Evolutionary conservation across 35 echinoderm and acorn worm species (phyloP).

Genomic region (Patiria miniata): DNA sequence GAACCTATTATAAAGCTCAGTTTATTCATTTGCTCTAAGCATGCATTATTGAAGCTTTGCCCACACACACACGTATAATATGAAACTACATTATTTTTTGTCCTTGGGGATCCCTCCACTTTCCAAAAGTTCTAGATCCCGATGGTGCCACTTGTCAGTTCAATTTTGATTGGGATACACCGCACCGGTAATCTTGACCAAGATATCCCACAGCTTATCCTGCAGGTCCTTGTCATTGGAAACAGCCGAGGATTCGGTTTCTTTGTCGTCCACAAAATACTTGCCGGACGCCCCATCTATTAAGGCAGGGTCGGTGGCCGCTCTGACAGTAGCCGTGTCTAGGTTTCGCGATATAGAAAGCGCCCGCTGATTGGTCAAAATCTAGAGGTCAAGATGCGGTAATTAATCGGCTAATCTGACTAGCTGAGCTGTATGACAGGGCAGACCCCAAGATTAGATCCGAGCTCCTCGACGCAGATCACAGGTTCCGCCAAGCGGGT

Average conservation of each 20-base stretch:
- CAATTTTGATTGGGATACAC: neutral
- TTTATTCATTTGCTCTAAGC: neutral
- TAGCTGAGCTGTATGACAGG: too few relatives aligned
- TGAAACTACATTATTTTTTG: neutral
- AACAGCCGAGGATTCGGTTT: constrained; percentile 36
- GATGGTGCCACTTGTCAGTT: neutral
- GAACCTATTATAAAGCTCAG: neutral
- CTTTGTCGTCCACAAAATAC: constrained; percentile 70
- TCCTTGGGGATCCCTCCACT: neutral
- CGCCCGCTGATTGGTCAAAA: too few relatives aligned
- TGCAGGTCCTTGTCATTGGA: constrained; percentile 68
- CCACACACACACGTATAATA: neutral
- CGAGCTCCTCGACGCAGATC: too few relatives aligned
- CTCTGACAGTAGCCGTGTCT: too few relatives aligned
- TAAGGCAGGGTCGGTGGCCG: constrained; percentile 60
- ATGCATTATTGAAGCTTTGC: neutral
- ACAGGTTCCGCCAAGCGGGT: too few relatives aligned
- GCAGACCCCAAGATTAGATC: too few relatives aligned
- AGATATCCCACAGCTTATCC: constrained; percentile 68
- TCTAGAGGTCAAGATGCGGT: too few relatives aligned
- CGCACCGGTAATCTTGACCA: constrained; percentile 79
- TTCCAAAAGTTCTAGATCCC: neutral
- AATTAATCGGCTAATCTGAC: too few relatives aligned
- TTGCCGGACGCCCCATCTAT: constrained; percentile 77
- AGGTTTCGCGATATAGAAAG: too few relatives aligned